Conservation (phyloP, 2,888 invertebrate species). For the Eristalinus aeneus region DNA sequence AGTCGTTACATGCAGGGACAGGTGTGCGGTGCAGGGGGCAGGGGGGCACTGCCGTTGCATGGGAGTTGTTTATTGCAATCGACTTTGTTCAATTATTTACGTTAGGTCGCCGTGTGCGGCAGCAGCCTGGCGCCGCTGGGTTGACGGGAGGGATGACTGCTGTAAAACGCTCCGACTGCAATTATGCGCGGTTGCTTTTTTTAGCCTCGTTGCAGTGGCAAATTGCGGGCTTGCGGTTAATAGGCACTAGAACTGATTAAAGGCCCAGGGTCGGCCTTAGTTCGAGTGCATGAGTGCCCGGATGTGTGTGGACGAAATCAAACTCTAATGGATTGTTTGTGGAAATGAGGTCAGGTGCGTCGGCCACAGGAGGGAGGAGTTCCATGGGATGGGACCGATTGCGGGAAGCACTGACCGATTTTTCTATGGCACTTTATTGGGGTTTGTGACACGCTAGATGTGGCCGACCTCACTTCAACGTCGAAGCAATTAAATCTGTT, state of each 20-base stretch:
- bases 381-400: not conserved
- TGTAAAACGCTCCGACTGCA: conserved; percentile 29
- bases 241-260: conserved; percentile 32
- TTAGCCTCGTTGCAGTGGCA: conserved; percentile 42
- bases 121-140: not conserved
- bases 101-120: conserved; percentile 3
- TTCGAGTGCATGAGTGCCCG: not conserved
- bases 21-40: not conserved
- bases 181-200: conserved; percentile 26
- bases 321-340: conserved; percentile 14
- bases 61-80: conserved; percentile 62
- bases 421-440: conserved; percentile 40
- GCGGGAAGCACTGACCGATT: conserved; percentile 50
- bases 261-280: conserved; percentile 11
- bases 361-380: not conserved
- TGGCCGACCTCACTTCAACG: conserved; percentile 38
- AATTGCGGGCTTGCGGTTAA: conserved; percentile 51
- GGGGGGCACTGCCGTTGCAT: conserved; percentile 21
- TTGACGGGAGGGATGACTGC: not conserved
- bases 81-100: conserved; percentile 69
- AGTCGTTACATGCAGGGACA: not conserved
- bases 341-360: conserved; percentile 10
- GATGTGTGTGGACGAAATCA: conserved; percentile 13
- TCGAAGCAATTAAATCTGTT: conserved; percentile 25
- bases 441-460: conserved; percentile 47